phyloP scores from a whole-genome alignment of 64 coral and sea anemone genomes.

The Montipora sp. region DNA sequence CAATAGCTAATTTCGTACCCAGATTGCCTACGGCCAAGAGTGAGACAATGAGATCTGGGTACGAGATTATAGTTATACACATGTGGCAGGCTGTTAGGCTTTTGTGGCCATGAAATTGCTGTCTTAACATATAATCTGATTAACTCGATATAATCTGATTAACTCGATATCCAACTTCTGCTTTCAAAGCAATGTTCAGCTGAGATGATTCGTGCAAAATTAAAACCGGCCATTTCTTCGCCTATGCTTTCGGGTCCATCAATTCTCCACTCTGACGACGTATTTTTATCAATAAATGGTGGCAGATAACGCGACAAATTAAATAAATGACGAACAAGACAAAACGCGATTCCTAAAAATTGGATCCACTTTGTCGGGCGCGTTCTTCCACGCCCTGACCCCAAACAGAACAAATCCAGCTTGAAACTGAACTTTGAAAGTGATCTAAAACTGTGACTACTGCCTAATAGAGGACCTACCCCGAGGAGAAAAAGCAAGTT shows the following conservation, averaged over 20 bases:
- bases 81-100: no score
- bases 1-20: no score
- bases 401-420: constrained; percentile 70
- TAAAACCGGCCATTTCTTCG: background rate
- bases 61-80: no score
- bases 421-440: constrained; percentile 5
- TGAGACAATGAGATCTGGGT: no score
- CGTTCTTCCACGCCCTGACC: constrained; percentile 57
- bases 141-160: no score
- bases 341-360: constrained; percentile 62
- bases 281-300: constrained; percentile 11
- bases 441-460: no score
- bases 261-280: background rate
- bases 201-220: background rate
- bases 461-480: constrained; percentile 17
- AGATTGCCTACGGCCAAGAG: no score
- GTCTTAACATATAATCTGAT: no score
- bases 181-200: background rate
- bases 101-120: no score
- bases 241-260: background rate
- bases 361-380: constrained; percentile 30
- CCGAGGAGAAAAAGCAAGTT: constrained; percentile 73
- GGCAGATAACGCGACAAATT: constrained; percentile 4
- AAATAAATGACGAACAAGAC: constrained; percentile 37
- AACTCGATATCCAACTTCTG: no score